Base-by-base conservation (phyloP, 92 coral and sea anemone genomes). In the Parazoanthus atlanticus region DNA sequence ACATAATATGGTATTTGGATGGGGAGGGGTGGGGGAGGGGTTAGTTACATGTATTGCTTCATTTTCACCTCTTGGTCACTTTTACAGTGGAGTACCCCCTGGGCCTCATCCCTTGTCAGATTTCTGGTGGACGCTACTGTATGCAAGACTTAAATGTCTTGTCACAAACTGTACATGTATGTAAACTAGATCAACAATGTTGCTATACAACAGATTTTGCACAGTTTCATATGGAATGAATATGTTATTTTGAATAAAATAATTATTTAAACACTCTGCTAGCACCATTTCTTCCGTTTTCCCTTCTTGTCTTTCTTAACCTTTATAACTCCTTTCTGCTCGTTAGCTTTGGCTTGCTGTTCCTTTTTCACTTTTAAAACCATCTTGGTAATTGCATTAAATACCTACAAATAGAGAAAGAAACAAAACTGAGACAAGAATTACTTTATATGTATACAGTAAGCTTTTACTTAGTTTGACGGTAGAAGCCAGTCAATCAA, bases 361-460 rank as follows among this genome's bases (percentile, higher is more conserved):
- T 93, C 99, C 83, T 97, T 97, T 90, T 96, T 96, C 86, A 91
- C 93, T 71, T 83, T 91, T 86, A 97, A 92, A 75, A 97, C 99
- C 90, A 92, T 90, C 77, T 94, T 91, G 33, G 99, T 97, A 86
- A 97, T 95, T 86, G 96, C 92, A 82, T 90, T 94, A 90, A 97
- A 97, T 83, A 97, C 98, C 99, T 97, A 46, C 12, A 93, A 89
- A 76, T n/a, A 40, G 65, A 30, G 13, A 86, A 65, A 43, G 38
- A 36, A 2, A 36, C 38, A 36, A 36, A 36, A 36, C 38, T 36
- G 4, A 36, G 38, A 36, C 38, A 2, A 36, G 38, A 36, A 36
- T 5, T 36, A n/a, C n/a, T n/a, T n/a, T n/a, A n/a, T n/a, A n/a
- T n/a, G n/a, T n/a, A n/a, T n/a, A 5, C 38, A 36, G 0, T 36